Percentiles rank a stretch among this genome's conserved stretches.
These are phyloP conservation scores for Buathra laborator DNA, from an alignment of 2,888 invertebrate genomes.

Conservation along the genomic window DNA sequence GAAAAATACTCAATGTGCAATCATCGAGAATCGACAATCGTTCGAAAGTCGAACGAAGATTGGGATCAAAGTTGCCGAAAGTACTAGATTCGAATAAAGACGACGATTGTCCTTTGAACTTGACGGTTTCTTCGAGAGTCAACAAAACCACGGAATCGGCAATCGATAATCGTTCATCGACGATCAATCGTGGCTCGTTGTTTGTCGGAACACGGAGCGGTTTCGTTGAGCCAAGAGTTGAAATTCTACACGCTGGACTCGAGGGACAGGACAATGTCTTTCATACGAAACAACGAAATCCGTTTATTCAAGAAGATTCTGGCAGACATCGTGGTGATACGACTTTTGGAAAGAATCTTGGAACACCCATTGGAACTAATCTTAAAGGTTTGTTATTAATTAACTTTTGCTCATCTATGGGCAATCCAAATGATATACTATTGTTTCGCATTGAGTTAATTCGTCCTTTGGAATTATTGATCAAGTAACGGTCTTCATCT, in stretches of 20 bases:
- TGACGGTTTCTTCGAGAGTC: slow-evolving; percentile 33
- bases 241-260: slow-evolving; percentile 6
- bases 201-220: slow-evolving; percentile 7
- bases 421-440: no score
- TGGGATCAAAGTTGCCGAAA: not conserved
- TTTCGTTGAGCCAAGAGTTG: slow-evolving; percentile 31
- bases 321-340: slow-evolving; percentile 6
- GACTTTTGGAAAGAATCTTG: not conserved
- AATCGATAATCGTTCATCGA: not conserved
- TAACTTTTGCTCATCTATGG: not conserved
- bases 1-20: slow-evolving; percentile 1
- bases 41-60: slow-evolving; percentile 5
- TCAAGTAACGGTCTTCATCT: no score
- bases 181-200: slow-evolving; percentile 13
- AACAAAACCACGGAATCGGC: not conserved
- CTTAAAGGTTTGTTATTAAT: not conserved
- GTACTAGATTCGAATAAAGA: slow-evolving; percentile 9
- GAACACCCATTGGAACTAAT: slow-evolving; percentile 3
- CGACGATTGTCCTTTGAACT: slow-evolving; percentile 35
- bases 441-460: not conserved
- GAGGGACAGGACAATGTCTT: slow-evolving; percentile 8
- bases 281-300: not conserved
- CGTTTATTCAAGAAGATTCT: not conserved
- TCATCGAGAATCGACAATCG: slow-evolving; percentile 17
- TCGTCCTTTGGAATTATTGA: not conserved